phyloP scores from a whole-genome alignment of 2,113 vertebrate genomes.

The Sceloporus undulatus region DNA sequence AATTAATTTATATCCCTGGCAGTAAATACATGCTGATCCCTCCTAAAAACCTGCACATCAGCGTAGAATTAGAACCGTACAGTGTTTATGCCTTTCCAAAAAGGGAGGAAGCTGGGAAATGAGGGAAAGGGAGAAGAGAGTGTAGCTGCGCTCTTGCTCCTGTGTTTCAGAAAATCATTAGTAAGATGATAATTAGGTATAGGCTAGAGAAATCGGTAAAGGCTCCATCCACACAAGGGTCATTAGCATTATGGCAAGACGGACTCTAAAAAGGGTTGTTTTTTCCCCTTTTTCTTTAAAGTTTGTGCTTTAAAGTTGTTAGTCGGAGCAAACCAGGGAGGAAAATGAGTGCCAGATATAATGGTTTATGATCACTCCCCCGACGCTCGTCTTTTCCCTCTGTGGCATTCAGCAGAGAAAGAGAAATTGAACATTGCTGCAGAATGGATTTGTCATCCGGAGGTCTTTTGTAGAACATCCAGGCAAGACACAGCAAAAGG shows the following conservation, averaged over 20 bases:
- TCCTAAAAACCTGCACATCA: conserved; percentile 62
- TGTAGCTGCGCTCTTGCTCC: not conserved
- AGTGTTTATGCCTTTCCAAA: conserved; percentile 64
- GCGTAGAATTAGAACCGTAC: conserved; percentile 69
- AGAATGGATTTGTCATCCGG: not conserved
- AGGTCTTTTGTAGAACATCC: not conserved
- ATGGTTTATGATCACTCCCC: not conserved
- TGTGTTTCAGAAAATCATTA: conserved; percentile 11
- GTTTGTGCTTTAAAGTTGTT: conserved; percentile 14
- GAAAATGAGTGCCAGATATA: conserved; percentile 33
- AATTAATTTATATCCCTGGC: conserved; percentile 72
- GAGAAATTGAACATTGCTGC: accelerated
- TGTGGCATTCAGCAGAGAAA: not conserved
- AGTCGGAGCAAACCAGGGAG: conserved; percentile 36
- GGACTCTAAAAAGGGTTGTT: not conserved
- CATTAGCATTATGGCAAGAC: conserved; percentile 9
- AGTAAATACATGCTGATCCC: conserved; percentile 72
- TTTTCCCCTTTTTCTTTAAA: not conserved
- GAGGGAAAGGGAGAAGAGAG: conserved; percentile 46
- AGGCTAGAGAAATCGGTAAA: conserved; percentile 16
- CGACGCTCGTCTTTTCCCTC: not conserved
- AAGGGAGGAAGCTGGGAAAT: not conserved
- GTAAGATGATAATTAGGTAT: conserved; percentile 25
- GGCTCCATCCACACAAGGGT: conserved; percentile 43
- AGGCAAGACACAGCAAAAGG: not conserved